These are phyloP conservation scores for Myxocyprinus asiaticus DNA, from an alignment of 2,113 vertebrate genomes.

Conservation along the genomic window DNA sequence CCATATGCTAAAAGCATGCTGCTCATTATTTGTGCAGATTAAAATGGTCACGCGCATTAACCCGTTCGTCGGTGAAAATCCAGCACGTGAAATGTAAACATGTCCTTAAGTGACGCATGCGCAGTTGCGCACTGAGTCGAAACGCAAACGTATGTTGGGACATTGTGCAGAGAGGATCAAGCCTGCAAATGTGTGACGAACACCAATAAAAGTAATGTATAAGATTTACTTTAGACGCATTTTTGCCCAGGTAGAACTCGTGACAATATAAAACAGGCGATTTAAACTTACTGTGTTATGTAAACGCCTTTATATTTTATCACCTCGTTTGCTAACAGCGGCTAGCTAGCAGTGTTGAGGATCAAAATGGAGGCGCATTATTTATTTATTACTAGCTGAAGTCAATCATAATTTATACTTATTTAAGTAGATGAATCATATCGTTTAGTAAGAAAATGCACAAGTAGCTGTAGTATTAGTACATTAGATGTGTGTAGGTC, in stretches of 20 bases:
- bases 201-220: constrained; percentile 46
- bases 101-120: constrained; percentile 34
- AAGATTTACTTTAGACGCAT: not conserved
- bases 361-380: constrained; percentile 47
- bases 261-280: no score
- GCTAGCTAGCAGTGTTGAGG: constrained; percentile 31
- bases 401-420: not conserved
- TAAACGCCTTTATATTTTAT: constrained; percentile 13
- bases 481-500: not conserved
- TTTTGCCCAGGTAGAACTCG: not conserved
- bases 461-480: not conserved
- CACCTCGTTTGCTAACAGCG: constrained; percentile 40
- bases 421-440: no score
- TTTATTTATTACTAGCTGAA: constrained; percentile 15
- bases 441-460: not conserved
- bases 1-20: not conserved
- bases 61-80: not conserved
- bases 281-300: not conserved
- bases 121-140: constrained; percentile 4
- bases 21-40: no score
- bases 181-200: constrained; percentile 53
- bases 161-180: not conserved
- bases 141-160: constrained; percentile 26
- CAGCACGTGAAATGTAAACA: constrained; percentile 44
- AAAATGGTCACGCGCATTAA: no score